phyloP scores from a whole-genome alignment of 37 sponge, comb jelly and placozoan genomes.

The Agelas oroides region DNA sequence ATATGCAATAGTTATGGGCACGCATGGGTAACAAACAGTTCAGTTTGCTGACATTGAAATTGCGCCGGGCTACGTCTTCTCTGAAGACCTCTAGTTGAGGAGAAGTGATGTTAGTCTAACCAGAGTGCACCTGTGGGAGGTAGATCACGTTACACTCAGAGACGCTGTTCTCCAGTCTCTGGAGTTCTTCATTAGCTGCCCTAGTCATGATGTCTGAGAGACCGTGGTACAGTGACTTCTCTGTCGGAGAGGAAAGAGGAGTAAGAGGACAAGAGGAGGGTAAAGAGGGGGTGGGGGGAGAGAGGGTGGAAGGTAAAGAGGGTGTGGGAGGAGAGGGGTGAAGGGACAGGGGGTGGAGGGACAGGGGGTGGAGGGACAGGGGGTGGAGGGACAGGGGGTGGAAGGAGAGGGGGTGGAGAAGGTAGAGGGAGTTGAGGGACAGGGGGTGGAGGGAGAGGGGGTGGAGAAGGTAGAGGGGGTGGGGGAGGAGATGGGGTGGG shows the following conservation, averaged over 20 bases:
- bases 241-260: slow-evolving; percentile 24
- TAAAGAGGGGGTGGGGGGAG: neutral
- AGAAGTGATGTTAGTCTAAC: no score
- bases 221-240: slow-evolving; percentile 84
- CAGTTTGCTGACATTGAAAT: no score
- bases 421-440: no score
- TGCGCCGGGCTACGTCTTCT: no score
- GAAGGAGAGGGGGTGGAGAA: neutral
- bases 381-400: neutral
- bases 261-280: neutral
- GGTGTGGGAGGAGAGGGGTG: neutral
- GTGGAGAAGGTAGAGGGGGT: no score
- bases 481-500: no score
- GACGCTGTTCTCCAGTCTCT: slow-evolving; percentile 60
- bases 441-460: no score
- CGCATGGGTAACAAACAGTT: no score
- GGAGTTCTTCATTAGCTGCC: slow-evolving; percentile 91
- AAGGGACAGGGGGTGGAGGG: neutral
- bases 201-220: slow-evolving; percentile 95
- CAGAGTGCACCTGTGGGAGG: slow-evolving; percentile 89
- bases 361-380: neutral
- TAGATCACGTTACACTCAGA: slow-evolving; percentile 95
- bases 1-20: no score
- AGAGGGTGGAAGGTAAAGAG: neutral
- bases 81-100: no score